Conservation (phyloP, 2,888 invertebrate genomes). For the Rhaphigaster nebulosa region DNA sequence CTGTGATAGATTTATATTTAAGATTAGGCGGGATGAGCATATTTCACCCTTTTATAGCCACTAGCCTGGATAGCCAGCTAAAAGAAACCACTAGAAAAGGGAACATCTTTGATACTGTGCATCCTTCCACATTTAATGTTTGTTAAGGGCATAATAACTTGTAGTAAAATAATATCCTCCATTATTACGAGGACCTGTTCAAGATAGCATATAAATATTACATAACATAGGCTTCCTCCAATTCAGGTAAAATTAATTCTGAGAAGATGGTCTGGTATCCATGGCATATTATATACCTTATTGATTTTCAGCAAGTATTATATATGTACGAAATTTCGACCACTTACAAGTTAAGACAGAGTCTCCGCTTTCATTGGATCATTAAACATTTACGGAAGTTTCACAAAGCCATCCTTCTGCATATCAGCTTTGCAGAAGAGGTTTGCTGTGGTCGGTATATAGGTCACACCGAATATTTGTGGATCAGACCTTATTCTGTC, state of each 20-base stretch:
- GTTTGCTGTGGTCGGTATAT: not conserved
- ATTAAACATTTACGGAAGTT: too few species aligned
- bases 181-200: not conserved
- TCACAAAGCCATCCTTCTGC: too few species aligned
- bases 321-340: too few species aligned
- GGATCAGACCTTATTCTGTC: not conserved
- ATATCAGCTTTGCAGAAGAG: too few species aligned
- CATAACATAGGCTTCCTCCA: not conserved
- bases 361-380: too few species aligned
- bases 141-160: not conserved
- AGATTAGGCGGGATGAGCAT: not conserved
- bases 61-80: not conserved
- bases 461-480: not conserved
- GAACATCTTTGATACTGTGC: not conserved
- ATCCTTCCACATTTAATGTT: not conserved
- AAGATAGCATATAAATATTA: not conserved
- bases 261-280: too few species aligned
- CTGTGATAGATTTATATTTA: conserved; percentile 7
- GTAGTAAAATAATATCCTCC: not conserved
- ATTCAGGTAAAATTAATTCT: not conserved
- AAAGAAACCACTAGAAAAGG: not conserved
- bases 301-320: too few species aligned
- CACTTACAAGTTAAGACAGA: too few species aligned
- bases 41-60: conserved; percentile 22
- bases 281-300: too few species aligned